Percentiles rank a stretch among this genome's conserved stretches.
Conservation (phyloP, 2,113 vertebrate genomes). For the Channa maculata region DNA sequence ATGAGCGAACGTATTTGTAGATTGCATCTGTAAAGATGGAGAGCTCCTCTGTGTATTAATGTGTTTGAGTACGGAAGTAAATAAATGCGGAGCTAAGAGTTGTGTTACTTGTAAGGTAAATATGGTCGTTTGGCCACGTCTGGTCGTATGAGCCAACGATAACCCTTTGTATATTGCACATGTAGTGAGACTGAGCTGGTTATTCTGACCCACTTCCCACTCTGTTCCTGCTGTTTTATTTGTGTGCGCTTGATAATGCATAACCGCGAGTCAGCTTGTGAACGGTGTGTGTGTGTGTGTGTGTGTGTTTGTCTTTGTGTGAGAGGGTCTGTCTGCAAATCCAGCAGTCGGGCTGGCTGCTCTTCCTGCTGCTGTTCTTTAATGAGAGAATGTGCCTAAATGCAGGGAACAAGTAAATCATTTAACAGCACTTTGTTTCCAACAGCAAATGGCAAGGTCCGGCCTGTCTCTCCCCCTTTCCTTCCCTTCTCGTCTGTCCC, state of each 20-base stretch:
- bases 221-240: too few relatives aligned
- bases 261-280: constrained; percentile 16
- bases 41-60: constrained; percentile 4
- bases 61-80: background rate
- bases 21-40: constrained; percentile 12
- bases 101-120: constrained; percentile 10
- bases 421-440: constrained; percentile 75
- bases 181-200: too few relatives aligned
- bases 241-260: background rate
- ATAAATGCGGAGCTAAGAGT: constrained; percentile 4
- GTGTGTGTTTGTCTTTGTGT: too few relatives aligned
- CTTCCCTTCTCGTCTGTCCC: background rate
- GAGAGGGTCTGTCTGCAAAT: constrained; percentile 4
- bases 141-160: constrained; percentile 7
- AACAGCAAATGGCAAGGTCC: constrained; percentile 40
- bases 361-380: constrained; percentile 47
- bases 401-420: constrained; percentile 61
- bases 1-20: constrained; percentile 26
- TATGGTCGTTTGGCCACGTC: background rate
- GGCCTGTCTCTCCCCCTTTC: background rate
- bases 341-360: constrained; percentile 16
- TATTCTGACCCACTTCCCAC: too few relatives aligned
- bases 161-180: background rate
- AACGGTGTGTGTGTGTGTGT: too few relatives aligned
- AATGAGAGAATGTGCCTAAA: constrained; percentile 66